Conservation (phyloP, 2,113 vertebrate genomes). For the Lucifuga dentata region DNA sequence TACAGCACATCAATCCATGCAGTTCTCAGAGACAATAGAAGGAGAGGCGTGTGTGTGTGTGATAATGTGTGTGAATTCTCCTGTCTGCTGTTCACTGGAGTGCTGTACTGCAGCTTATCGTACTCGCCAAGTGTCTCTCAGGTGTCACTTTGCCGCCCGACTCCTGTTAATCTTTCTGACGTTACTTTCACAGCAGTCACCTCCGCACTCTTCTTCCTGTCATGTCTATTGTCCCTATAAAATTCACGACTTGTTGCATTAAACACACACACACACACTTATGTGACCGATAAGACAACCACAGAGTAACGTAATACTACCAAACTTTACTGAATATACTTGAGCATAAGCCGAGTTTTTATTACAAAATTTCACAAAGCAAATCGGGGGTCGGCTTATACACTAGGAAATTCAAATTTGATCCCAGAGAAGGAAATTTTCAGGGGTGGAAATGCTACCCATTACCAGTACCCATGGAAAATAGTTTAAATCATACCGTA, state of each 20-base stretch:
- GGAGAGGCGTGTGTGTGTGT: not conserved
- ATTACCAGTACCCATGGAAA: too few relatives aligned
- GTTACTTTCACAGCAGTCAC: constrained; percentile 53
- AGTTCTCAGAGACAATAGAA: not conserved
- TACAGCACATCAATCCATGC: constrained; percentile 6
- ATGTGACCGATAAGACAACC: too few relatives aligned
- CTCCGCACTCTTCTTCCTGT: constrained; percentile 42
- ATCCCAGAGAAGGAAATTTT: too few relatives aligned
- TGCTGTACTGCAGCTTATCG: constrained; percentile 36
- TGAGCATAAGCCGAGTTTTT: too few relatives aligned
- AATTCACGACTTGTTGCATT: constrained; percentile 1
- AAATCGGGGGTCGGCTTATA: too few relatives aligned
- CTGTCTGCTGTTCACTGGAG: constrained; percentile 47
- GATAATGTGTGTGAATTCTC: constrained; percentile 3
- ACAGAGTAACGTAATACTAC: too few relatives aligned
- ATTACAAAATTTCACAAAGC: too few relatives aligned
- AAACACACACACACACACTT: constrained; percentile 10
- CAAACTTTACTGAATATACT: too few relatives aligned
- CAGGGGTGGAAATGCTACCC: too few relatives aligned
- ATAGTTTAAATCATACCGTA: too few relatives aligned
- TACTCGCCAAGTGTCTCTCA: constrained; percentile 59
- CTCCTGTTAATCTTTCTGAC: constrained; percentile 63
- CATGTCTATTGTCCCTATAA: constrained; percentile 46
- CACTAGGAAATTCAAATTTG: too few relatives aligned
- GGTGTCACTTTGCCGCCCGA: constrained; percentile 60